Percentiles rank a stretch among this genome's conserved stretches.
Evolutionary conservation across 2,113 vertebrate species (phyloP).

Genomic region (Mus spicilegus): DNA sequence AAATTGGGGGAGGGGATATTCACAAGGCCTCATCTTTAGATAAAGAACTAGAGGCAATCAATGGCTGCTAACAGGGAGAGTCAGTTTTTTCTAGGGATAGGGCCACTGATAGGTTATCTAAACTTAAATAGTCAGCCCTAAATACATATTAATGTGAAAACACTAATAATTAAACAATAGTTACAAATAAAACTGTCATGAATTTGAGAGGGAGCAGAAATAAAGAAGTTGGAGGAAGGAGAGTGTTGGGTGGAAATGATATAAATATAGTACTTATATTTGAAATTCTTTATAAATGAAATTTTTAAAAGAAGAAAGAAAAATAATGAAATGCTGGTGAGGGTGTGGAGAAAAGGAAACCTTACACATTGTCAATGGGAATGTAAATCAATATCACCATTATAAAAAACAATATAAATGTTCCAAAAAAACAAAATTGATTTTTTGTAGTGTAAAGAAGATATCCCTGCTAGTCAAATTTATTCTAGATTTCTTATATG

Average conservation of each 20-base stretch:
- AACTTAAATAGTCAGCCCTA: not conserved
- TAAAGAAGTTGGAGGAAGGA: not conserved
- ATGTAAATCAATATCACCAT: not conserved
- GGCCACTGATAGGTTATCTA: not conserved
- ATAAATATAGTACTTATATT: not conserved
- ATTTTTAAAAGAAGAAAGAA: not conserved
- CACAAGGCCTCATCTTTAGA: not conserved
- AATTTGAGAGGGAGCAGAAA: not conserved
- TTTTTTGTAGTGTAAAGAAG: constrained; percentile 29
- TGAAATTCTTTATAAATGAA: not conserved
- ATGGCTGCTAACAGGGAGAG: not conserved
- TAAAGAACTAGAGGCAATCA: not conserved
- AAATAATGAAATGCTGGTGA: not conserved
- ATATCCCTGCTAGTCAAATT: constrained; percentile 36
- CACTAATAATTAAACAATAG: not conserved
- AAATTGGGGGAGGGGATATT: not conserved
- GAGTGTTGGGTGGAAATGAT: not conserved
- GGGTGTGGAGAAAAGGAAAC: not conserved
- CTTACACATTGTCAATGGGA: not conserved
- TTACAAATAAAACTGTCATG: not conserved
- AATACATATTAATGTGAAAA: not conserved
- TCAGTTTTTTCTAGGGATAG: not conserved
- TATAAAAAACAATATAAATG: not conserved
- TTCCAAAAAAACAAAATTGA: not conserved
- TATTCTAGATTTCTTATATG: constrained; percentile 31